Percentiles rank a stretch among this genome's conserved stretches.
These are phyloP conservation scores for Hyposoter didymator DNA, from an alignment of 2,888 invertebrate species.

Conservation along the genomic window DNA sequence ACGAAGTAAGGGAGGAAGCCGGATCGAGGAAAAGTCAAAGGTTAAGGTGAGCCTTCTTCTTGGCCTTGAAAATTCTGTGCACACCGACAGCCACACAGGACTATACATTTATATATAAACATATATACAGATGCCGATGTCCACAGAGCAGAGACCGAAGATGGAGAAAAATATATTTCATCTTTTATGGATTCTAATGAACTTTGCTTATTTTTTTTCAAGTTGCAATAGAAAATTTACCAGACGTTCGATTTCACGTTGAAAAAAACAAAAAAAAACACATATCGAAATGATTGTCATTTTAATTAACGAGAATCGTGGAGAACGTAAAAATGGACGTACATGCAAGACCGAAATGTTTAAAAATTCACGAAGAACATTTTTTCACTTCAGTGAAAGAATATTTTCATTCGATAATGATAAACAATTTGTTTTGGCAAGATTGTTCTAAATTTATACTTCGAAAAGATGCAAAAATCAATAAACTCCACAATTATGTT, in stretches of 20 bases:
- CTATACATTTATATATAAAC: not conserved
- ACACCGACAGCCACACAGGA: not conserved
- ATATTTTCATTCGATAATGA: not conserved
- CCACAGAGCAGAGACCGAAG: not conserved
- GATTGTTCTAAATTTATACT: not conserved
- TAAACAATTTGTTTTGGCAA: not conserved
- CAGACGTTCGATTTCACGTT: not conserved
- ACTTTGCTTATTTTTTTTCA: not conserved
- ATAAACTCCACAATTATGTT: not conserved
- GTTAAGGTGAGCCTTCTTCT: conserved; percentile 55
- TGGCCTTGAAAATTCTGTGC: conserved; percentile 38
- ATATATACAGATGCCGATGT: not conserved
- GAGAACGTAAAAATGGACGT: not conserved
- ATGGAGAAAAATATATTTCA: not conserved
- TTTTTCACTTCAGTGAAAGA: not conserved
- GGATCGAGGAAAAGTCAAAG: conserved; percentile 42
- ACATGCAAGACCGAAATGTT: not conserved
- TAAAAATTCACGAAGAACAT: not conserved
- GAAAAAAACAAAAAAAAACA: too few relatives aligned
- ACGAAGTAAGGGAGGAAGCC: conserved; percentile 10
- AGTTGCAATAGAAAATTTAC: not conserved
- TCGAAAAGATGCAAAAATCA: not conserved
- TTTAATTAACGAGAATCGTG: not conserved
- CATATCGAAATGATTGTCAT: too few relatives aligned
- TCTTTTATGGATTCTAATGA: not conserved